A percentile compares a stretch with the other conserved stretches of the same genome.
These are phyloP conservation scores for Protophormia terraenovae DNA, from an alignment of 2,888 invertebrate species.

Conservation along the genomic window DNA sequence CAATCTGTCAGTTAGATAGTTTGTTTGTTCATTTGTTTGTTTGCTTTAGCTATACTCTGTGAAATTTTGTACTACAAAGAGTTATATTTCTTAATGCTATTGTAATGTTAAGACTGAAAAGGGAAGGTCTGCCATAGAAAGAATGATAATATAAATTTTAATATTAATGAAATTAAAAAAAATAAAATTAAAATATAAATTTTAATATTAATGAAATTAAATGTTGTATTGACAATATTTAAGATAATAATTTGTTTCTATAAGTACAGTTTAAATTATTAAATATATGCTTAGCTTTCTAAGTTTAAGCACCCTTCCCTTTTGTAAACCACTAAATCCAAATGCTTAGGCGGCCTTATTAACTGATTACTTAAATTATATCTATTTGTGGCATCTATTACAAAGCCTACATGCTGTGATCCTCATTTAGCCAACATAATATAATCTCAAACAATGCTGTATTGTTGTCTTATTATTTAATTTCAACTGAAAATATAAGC, in stretches of 20 bases:
- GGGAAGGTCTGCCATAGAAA: not conserved
- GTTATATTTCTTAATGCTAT: not conserved
- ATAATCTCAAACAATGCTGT: slow-evolving; percentile 17
- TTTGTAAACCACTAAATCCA: not conserved
- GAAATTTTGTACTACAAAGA: not conserved
- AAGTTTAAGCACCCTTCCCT: not conserved
- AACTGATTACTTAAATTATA: slow-evolving; percentile 50
- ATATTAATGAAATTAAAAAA: not conserved
- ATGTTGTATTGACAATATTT: too few relatives aligned
- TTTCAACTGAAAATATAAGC: not conserved
- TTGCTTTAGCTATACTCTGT: not conserved
- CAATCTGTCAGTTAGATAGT: not conserved
- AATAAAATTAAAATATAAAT: not conserved
- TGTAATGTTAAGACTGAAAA: not conserved
- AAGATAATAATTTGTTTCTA: too few relatives aligned
- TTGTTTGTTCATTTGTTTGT: not conserved
- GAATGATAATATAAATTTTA: too few relatives aligned
- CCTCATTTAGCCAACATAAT: slow-evolving; percentile 15
- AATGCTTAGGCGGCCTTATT: slow-evolving; percentile 32
- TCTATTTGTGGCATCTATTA: slow-evolving; percentile 60
- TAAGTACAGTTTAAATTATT: too few relatives aligned
- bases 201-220: too few relatives aligned
- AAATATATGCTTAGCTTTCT: not conserved
- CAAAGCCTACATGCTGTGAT: slow-evolving; percentile 53
- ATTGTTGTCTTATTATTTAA: not conserved